Evolutionary conservation across 64 coral and sea anemone genomes (phyloP), one percentile per base, ranked within the genome.

Genomic region (Montipora capricornis): DNA sequence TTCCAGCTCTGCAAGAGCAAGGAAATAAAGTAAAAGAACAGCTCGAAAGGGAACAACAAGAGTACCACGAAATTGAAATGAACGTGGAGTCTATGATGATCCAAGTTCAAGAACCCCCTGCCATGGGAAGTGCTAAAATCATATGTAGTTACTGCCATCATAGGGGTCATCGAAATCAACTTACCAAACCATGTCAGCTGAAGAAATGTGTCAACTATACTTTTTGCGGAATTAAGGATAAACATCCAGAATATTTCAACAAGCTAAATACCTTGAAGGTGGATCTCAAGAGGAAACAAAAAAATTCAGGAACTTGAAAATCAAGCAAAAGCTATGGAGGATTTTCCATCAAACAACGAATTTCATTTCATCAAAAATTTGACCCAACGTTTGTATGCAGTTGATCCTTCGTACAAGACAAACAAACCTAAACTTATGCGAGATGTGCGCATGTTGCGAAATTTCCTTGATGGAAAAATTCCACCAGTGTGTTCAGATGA

Each of bases 361-460:
- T 77, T 46, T 55, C 70, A 87, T 6, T 87, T 92, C 15, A 49
- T 92, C 2, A 92, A 92, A 86, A 78, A 10, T 62, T 6, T 92
- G n/a, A 91, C 91, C 9, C 53, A 55, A 13, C 3, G 69, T 62
- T 45, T 86, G 69, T 92, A 92, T 47, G 49, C 52, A 64, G 29
- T 60, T 48, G 81, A 92, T n/a, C 4, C 8, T 51, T n/a, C 44
- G 0, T 87, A 93, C 64, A 80, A 87, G 78, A 61, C 4, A 15
- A 79, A 93, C 55, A 93, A 93, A 53, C 14, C 73, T 20, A 78
- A 70, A 67, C 50, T 93, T 49, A 93, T 93, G 82, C 55, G 81
- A 17, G 90, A 86, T 76, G 69, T 86, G 3, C 68, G 57, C n/a
- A 24, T 92, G 15, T 2, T 92, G 9, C 47, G 73, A n/a, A 47